A percentile compares a stretch with the other conserved stretches of the same genome.
Evolutionary conservation across 1,140 invertebrate genomes (phyloP).

Genomic region (Schlechtendalia chinensis): DNA sequence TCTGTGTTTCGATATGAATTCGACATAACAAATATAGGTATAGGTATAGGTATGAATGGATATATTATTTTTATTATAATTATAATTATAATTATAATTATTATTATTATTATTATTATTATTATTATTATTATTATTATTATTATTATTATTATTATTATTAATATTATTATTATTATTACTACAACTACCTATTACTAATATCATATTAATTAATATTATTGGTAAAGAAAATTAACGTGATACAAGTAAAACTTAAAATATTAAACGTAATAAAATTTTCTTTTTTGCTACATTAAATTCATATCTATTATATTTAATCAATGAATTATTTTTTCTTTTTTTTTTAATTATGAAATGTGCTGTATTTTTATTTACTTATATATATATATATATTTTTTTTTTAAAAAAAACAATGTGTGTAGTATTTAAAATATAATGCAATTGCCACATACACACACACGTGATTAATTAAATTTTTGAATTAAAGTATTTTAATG

Average conservation of each 20-base stretch:
- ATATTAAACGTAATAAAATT: conserved; percentile 4
- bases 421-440: conserved; percentile 23
- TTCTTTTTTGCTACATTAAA: no score
- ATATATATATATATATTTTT: no score
- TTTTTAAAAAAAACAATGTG: background rate
- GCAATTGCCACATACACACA: background rate
- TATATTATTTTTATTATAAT: no score
- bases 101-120: no score
- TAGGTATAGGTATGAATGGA: conserved; percentile 6
- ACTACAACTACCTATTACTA: no score
- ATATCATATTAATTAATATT: no score
- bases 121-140: no score
- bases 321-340: no score
- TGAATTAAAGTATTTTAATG: conserved; percentile 17
- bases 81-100: no score
- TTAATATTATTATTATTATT: no score
- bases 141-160: no score
- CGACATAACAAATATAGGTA: conserved; percentile 47
- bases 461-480: background rate
- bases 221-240: conserved; percentile 3
- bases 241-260: conserved; percentile 25
- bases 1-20: conserved; percentile 48
- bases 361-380: background rate
- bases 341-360: conserved; percentile 38
- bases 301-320: no score